These are phyloP conservation scores for Zaprionus taronus DNA, from an alignment of 1,140 invertebrate species.

Conservation along the genomic window DNA sequence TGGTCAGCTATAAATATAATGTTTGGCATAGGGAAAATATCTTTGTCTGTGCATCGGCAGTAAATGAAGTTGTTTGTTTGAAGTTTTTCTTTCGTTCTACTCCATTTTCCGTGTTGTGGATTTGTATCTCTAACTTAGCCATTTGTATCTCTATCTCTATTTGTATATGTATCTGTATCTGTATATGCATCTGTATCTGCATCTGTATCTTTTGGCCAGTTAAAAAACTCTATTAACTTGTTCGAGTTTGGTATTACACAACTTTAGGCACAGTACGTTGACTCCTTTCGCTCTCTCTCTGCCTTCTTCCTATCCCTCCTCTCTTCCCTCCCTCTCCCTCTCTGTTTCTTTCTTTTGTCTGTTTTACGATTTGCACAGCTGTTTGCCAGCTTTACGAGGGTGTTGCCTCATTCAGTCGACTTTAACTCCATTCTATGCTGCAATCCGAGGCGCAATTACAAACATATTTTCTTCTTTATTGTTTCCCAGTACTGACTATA, in stretches of 20 bases:
- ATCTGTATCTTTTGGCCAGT: not conserved
- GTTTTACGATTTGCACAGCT: conserved; percentile 24
- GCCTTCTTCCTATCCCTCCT: not conserved
- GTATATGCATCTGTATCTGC: not conserved
- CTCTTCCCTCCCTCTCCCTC: conserved; percentile 5
- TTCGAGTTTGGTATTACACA: conserved; percentile 23
- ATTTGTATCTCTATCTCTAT: not conserved
- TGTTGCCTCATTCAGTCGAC: not conserved
- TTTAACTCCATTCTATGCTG: conserved; percentile 10
- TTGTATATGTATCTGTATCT: not conserved
- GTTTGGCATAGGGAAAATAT: conserved; percentile 5
- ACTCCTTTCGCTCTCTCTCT: conserved; percentile 7
- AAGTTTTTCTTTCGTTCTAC: not conserved
- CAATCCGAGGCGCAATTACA: not conserved
- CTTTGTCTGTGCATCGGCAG: conserved; percentile 17
- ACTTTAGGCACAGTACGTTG: conserved; percentile 12
- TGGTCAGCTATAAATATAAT: conserved; percentile 31
- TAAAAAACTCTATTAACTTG: conserved; percentile 22
- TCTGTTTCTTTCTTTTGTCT: conserved; percentile 5
- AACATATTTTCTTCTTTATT: conserved; percentile 15
- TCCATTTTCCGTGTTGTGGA: not conserved
- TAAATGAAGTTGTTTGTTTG: conserved; percentile 35
- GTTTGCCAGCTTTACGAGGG: conserved; percentile 12
- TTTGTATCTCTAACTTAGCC: not conserved
- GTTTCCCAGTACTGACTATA: conserved; percentile 3